Base-by-base conservation (phyloP, 1,140 invertebrate species). In the Scylla paramamosain region DNA sequence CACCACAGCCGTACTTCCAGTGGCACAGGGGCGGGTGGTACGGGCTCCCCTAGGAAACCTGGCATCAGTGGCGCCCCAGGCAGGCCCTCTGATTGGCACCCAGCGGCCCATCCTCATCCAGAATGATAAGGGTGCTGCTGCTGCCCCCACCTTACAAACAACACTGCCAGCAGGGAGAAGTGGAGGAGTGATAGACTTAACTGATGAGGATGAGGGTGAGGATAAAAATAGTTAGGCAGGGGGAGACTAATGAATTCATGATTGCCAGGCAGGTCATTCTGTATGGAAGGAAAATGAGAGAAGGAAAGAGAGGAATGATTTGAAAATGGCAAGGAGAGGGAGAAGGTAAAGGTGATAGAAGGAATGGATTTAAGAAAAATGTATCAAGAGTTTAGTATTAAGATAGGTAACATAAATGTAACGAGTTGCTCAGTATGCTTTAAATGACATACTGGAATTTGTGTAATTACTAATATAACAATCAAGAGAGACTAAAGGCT, bases 101-200 rank as follows among this genome's bases (percentile, higher is more conserved):
- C 92, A 93, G 83, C 59, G 88, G 8, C 77, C 87, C 94, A 87
- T 93, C 77, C 86, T 95, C 52, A n/a, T 92, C 45, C 93, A 95
- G 92, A 93, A 59, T 10, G 92, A 84, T 31, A 88, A 89, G 67
- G 46, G 46, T 77, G 84, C 86, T 46, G 59, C 29, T 29, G 84
- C 88, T 48, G 82, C 45, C 32, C 45, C 46, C 91, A 84, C 10
- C 31, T 92, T 88, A 45, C 89, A 88, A 59, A 93, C 91, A 67
- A 89, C 92, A 39, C 95, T 95, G 77, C 29, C 87, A 20, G 77
- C 87, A 28, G 92, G 31, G 59, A 95, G 88, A 83, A 95, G 82
- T n/a, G 95, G 93, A 31, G 92, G 86, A 59, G 94, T 95, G 16
- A 96, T 96, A 89, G 95, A 96, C 28, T 94, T 96, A 29, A 96